Evolutionary conservation across 2,888 invertebrate species (phyloP), one percentile per base, ranked within the genome.

Genomic region (Spilarctia lutea): DNA sequence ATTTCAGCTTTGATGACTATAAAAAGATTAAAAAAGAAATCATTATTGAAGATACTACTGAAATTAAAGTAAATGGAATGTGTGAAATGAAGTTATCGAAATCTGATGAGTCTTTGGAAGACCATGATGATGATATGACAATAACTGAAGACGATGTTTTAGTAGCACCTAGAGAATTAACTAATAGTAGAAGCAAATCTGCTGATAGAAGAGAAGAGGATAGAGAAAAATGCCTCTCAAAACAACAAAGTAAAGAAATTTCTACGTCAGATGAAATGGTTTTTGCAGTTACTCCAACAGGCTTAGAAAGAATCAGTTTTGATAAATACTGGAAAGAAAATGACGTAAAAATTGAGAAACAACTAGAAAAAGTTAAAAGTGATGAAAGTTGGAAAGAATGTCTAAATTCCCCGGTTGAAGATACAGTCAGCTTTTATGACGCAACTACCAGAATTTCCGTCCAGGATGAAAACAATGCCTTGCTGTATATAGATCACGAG

Each of bases 241-340:
- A 94, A 83, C 94, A 95, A 68, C 95, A 96, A 73, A 96, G 96
- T 73, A 96, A 93, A 91, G 96, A 96, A 79, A 91, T 96, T 66
- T 96, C 96, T 0, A 96, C 96, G 0, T 96, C 96, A 3, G 96
- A 96, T 65, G 96, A 96, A 91, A 96, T 96, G 96, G 96, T 96
- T 0, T 96, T 96, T 69, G 96, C 96, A 33, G 96, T 96, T 0
- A 96, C 96, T 0, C 96, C 96, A 0, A 96, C 96, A 0, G 96
- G 96, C 0, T 82, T 96, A 82, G 96, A 96, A 85, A 91, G 96
- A 80, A 95, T 96, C n/a, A 96, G 94, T 80, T 96, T 94, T 16
- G 96, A 96, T 76, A 94, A 93, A 71, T 96, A 96, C 80, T 96
- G 96, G 96, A 94, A 94, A 76, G 94, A 94, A 76, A 85, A 85